Conservation (phyloP, 2,797 vertebrate genomes). For the Pitangus sulphuratus region DNA sequence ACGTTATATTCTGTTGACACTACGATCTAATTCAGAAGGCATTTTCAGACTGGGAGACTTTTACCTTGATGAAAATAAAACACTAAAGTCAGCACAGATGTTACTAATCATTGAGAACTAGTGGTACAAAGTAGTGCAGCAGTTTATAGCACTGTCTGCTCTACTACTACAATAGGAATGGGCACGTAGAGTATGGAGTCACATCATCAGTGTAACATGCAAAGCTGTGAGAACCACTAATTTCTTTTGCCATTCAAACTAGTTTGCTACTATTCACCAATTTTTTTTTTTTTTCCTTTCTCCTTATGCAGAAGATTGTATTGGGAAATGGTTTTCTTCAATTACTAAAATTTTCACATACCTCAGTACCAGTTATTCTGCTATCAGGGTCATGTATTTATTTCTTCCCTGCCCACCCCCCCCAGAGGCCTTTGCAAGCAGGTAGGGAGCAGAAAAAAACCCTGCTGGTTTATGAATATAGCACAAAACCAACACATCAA, state of each 20-base stretch:
- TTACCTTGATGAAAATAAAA: background rate
- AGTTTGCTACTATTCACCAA: background rate
- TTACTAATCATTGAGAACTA: background rate
- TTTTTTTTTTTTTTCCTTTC: background rate
- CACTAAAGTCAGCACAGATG: background rate
- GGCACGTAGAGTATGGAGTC: rapidly evolving
- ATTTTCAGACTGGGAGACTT: background rate
- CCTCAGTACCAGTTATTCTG: background rate
- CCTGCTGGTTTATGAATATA: background rate
- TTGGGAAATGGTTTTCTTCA: background rate
- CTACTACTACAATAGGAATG: rapidly evolving
- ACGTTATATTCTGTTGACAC: background rate
- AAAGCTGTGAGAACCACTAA: background rate
- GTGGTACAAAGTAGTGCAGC: rapidly evolving
- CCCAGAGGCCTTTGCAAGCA: background rate
- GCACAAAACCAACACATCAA: background rate
- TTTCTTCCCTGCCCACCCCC: rapidly evolving
- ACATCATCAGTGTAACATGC: rapidly evolving
- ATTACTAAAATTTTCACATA: background rate
- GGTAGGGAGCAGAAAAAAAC: background rate
- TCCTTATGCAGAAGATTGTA: background rate
- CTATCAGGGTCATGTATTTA: background rate
- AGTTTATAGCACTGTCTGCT: background rate
- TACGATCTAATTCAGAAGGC: background rate
- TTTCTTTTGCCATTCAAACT: background rate